Evolutionary conservation across 2,113 vertebrate species (phyloP).

Genomic region (Puma concolor): DNA sequence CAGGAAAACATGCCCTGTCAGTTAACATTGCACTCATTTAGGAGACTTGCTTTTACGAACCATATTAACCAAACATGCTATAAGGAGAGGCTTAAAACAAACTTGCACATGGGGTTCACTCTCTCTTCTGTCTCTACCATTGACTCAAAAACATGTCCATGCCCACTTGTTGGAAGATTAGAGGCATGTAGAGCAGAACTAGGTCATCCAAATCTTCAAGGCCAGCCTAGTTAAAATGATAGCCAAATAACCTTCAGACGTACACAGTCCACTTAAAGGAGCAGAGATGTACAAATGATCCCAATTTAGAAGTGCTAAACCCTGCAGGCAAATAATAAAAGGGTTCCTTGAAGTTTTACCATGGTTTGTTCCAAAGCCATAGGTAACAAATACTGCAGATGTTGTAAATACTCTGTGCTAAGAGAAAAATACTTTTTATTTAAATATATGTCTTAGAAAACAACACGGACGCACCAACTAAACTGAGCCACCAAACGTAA

Average conservation of each 20-base stretch:
- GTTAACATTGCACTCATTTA: not conserved
- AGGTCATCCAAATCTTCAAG: not conserved
- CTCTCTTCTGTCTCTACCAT: not conserved
- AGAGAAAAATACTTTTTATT: not conserved
- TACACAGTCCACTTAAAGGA: not conserved
- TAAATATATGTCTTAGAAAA: not conserved
- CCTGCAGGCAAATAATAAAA: not conserved
- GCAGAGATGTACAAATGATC: not conserved
- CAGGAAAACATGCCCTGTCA: not conserved
- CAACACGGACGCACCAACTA: not conserved
- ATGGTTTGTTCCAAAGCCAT: not conserved
- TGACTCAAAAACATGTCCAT: not conserved
- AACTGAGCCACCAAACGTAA: not conserved
- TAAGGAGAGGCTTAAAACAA: not conserved
- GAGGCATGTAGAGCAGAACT: not conserved
- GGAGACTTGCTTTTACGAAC: not conserved
- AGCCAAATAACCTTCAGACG: not conserved
- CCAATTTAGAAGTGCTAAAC: not conserved
- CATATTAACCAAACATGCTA: not conserved
- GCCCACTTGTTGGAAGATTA: not conserved
- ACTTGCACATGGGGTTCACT: not conserved
- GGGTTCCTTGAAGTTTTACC: not conserved
- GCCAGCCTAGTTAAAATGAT: not conserved
- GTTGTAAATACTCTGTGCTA: not conserved
- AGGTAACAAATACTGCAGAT: not conserved